phyloP scores from a whole-genome alignment of 1,140 invertebrate genomes.

The Cataglyphis hispanica region DNA sequence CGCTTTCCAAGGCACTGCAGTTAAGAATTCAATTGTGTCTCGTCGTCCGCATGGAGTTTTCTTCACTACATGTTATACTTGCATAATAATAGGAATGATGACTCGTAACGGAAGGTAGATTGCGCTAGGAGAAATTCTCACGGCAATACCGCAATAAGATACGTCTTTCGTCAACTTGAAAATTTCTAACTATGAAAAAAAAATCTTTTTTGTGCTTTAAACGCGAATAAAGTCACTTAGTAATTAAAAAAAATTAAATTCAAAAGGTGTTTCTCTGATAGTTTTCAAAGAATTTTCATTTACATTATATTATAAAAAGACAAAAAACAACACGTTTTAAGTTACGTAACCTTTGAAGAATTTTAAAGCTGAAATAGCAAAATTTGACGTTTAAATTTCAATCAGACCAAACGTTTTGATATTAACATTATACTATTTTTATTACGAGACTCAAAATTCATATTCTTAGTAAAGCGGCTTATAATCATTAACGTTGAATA shows the following conservation, averaged over 20 bases:
- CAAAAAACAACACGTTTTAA: neutral
- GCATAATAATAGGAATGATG: slow-evolving; percentile 23
- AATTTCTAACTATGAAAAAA: neutral
- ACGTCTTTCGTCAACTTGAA: neutral
- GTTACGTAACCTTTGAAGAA: neutral
- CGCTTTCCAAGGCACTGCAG: slow-evolving; percentile 1
- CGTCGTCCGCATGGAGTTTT: neutral
- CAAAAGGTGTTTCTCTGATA: no score
- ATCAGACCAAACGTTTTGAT: neutral
- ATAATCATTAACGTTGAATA: neutral
- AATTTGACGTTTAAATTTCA: neutral
- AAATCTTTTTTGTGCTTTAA: neutral
- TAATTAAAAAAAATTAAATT: neutral
- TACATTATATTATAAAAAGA: no score
- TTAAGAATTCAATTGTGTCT: slow-evolving; percentile 48
- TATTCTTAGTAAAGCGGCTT: neutral
- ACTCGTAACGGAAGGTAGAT: neutral
- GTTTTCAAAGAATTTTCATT: neutral
- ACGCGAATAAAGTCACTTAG: neutral
- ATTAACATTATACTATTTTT: slow-evolving; percentile 3
- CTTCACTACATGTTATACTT: neutral
- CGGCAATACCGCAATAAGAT: neutral
- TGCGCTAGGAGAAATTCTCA: neutral
- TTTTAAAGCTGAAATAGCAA: neutral
- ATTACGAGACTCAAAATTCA: neutral